A percentile compares a stretch with the other conserved stretches of the same genome.
phyloP scores from a whole-genome alignment of 2,888 invertebrate species.

The Chalcosyrphus nemorum region DNA sequence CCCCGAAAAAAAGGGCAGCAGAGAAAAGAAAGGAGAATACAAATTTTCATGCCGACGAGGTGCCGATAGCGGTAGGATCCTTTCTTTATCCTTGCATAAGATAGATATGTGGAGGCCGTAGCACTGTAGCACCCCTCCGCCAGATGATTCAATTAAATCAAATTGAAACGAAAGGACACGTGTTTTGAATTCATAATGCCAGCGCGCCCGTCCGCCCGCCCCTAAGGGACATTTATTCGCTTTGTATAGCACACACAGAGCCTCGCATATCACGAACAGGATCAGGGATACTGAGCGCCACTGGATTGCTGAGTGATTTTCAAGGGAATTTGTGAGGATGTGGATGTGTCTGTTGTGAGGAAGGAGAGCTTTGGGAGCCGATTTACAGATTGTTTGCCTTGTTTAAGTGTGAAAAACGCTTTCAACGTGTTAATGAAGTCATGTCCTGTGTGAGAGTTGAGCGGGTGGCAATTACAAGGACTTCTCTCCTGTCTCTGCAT shows the following conservation, averaged over 20 bases:
- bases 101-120: slow-evolving; percentile 26
- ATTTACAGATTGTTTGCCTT: slow-evolving; percentile 71
- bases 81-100: slow-evolving; percentile 61
- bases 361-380: slow-evolving; percentile 6
- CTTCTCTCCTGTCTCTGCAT: slow-evolving; percentile 45
- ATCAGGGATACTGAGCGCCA: slow-evolving; percentile 61
- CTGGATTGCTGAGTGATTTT: slow-evolving; percentile 70
- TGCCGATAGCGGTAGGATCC: slow-evolving; percentile 69
- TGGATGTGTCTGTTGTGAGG: not conserved
- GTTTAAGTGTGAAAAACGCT: slow-evolving; percentile 72
- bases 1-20: not conserved
- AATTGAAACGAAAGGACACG: slow-evolving; percentile 79
- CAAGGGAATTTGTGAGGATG: slow-evolving; percentile 41
- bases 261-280: slow-evolving; percentile 67
- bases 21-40: slow-evolving; percentile 43
- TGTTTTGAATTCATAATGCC: slow-evolving; percentile 77
- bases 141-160: slow-evolving; percentile 81
- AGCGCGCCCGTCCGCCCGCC: too few relatives aligned
- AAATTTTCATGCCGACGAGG: slow-evolving; percentile 61
- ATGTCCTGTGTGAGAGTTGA: slow-evolving; percentile 43
- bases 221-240: slow-evolving; percentile 63
- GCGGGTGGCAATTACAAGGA: slow-evolving; percentile 58
- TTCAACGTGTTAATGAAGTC: slow-evolving; percentile 73
- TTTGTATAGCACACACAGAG: slow-evolving; percentile 5
- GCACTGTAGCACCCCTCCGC: not conserved